Percentiles rank a stretch among this genome's conserved stretches.
Evolutionary conservation across 2,797 vertebrate genomes (phyloP).

Genomic region (Anniella stebbinsi): DNA sequence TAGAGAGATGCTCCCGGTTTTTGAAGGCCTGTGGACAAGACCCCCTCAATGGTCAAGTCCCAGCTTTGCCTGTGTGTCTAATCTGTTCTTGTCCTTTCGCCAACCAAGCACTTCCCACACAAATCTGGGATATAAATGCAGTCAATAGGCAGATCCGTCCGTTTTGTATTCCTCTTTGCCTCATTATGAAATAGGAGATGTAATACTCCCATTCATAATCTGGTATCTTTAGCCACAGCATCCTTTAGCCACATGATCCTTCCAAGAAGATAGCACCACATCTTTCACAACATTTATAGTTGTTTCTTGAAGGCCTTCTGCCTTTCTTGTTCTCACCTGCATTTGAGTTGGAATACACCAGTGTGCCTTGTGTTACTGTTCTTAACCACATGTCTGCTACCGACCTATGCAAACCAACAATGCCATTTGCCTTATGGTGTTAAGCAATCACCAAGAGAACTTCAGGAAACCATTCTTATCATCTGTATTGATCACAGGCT

Average conservation of each 20-base stretch:
- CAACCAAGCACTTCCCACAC: too few relatives aligned
- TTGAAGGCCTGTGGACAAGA: too few relatives aligned
- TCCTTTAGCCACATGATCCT: background rate
- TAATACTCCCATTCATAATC: background rate
- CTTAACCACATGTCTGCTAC: conserved; percentile 50
- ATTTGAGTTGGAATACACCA: conserved; percentile 17
- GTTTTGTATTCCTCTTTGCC: background rate
- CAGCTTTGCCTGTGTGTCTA: too few relatives aligned
- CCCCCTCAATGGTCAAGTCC: too few relatives aligned
- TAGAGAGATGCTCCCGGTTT: background rate
- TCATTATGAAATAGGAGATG: background rate
- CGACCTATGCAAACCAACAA: conserved; percentile 70
- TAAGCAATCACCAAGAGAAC: conserved; percentile 74
- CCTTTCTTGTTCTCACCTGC: background rate
- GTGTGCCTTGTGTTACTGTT: background rate
- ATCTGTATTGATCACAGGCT: conserved; percentile 73
- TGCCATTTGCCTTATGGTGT: conserved; percentile 54
- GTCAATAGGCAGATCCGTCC: background rate
- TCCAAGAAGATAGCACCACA: background rate
- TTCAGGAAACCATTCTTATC: conserved; percentile 78
- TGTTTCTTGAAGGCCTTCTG: background rate
- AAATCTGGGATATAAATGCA: background rate
- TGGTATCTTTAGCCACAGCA: background rate
- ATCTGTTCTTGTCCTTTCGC: too few relatives aligned
- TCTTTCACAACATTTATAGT: background rate